Evolutionary conservation across 2,113 vertebrate genomes (phyloP).

Genomic region (Triplophysa siluroides): DNA sequence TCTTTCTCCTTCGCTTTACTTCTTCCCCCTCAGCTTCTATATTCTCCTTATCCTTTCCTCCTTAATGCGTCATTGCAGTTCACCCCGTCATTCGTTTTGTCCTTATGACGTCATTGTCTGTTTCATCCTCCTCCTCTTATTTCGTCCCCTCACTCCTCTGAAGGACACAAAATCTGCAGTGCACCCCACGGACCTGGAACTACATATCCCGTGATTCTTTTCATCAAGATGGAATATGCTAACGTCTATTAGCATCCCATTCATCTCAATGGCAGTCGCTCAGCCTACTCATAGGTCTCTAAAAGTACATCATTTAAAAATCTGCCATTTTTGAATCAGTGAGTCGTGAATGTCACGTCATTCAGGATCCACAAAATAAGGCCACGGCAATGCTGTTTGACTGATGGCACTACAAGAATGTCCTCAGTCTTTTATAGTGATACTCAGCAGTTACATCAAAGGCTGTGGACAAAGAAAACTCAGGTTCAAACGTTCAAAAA

Average conservation of each 20-base stretch:
- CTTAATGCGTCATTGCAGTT: background rate
- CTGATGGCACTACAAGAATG: too few species aligned
- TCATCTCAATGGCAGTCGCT: background rate
- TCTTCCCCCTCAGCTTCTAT: background rate
- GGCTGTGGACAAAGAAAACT: too few species aligned
- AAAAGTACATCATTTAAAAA: too few species aligned
- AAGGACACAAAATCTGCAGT: conserved; percentile 8
- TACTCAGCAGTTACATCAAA: too few species aligned
- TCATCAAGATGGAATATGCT: background rate
- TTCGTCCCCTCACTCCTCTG: conserved; percentile 18
- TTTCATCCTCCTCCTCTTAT: conserved; percentile 3
- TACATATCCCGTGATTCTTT: conserved; percentile 29
- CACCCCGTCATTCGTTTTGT: background rate
- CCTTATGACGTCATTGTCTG: background rate
- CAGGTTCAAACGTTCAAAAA: too few species aligned
- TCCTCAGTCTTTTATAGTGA: too few species aligned
- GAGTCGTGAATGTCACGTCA: too few species aligned
- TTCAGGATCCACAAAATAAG: too few species aligned
- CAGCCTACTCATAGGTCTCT: background rate
- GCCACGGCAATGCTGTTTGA: too few species aligned
- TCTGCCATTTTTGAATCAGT: too few species aligned
- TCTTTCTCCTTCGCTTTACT: conserved; percentile 9
- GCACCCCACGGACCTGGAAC: background rate
- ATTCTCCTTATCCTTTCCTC: background rate
- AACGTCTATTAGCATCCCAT: background rate